Evolutionary conservation across 2,888 invertebrate genomes (phyloP).

Genomic region (Gortyna flavago): DNA sequence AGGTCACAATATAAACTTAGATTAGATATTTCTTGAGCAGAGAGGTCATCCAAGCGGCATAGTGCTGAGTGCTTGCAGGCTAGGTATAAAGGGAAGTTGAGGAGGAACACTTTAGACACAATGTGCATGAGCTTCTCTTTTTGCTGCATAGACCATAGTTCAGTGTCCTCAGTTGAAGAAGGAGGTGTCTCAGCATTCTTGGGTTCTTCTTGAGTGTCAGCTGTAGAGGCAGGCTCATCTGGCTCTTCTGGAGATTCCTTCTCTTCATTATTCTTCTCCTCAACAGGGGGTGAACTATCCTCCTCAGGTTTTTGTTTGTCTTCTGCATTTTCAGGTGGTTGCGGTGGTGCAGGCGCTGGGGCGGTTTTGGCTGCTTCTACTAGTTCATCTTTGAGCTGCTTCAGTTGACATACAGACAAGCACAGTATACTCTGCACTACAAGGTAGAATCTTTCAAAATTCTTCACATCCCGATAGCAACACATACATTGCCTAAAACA

Average conservation of each 20-base stretch:
- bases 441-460: constrained; percentile 97
- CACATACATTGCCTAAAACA: constrained; percentile 97
- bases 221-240: constrained; percentile 70
- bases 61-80: constrained; percentile 96
- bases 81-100: constrained; percentile 97
- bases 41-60: constrained; percentile 94
- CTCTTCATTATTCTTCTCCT: constrained; percentile 74
- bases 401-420: constrained; percentile 95
- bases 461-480: constrained; percentile 97
- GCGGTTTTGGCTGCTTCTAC: constrained; percentile 80
- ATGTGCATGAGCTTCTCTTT: constrained; percentile 96
- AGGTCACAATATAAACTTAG: constrained; percentile 96
- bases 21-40: constrained; percentile 95
- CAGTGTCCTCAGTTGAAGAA: constrained; percentile 78
- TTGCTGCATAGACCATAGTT: constrained; percentile 94
- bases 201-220: constrained; percentile 76
- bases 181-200: constrained; percentile 66
- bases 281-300: constrained; percentile 66
- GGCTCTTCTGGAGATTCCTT: constrained; percentile 71
- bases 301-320: constrained; percentile 75
- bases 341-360: constrained; percentile 61
- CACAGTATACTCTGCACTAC: constrained; percentile 96
- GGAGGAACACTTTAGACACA: constrained; percentile 95
- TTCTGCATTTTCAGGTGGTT: constrained; percentile 73
- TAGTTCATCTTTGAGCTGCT: constrained; percentile 92